Evolutionary conservation across 2,797 vertebrate genomes (phyloP), one percentile per base, ranked within the genome.

Genomic region (Sciaenops ocellatus): DNA sequence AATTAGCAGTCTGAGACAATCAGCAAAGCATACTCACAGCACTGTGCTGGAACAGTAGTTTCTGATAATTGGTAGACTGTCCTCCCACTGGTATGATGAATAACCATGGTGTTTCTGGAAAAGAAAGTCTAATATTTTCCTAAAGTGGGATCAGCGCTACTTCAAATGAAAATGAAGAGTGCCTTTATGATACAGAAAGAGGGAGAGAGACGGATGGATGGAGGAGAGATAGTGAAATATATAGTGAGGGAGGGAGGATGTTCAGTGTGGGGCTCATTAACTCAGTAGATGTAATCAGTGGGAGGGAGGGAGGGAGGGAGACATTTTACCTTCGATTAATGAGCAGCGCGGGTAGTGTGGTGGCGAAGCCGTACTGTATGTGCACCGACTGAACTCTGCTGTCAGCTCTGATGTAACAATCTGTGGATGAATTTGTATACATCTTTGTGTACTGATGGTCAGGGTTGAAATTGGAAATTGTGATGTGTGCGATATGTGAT

Each of bases 191-290:
- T 63, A 78, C 52, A 42, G 24, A 57, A 67, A 66, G 75, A 62
- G 30, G 38, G 24, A 61, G 69, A 50, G 24, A 24, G 56, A 28
- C 38, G 41, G 38, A 63, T 59, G 38, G 41, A 56, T 51, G 50
- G 42, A 28, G 61, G 66, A 57, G 71, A 73, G 61, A 64, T 15
- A 64, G 64, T 46, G 70, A 66, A 71, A 78, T 72, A 63, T 73
- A 77, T 57, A 44, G 60, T 26, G 44, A 70, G 63, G 69, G 65
- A 64, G 70, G 59, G 52, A 77, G 63, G 57, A 76, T 78, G 85
- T 89, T 87, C 69, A 24, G 57, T 78, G 80, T 78, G 80, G 83
- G 87, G 83, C 74, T 92, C 90, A 90, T 92, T 91, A 88, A 88
- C 80, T 89, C 82, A 17, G 62, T 70, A 85, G 88, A 91, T 91